phyloP scores from a whole-genome alignment of 2,888 invertebrate species.

The Tricholauxania praeusta region DNA sequence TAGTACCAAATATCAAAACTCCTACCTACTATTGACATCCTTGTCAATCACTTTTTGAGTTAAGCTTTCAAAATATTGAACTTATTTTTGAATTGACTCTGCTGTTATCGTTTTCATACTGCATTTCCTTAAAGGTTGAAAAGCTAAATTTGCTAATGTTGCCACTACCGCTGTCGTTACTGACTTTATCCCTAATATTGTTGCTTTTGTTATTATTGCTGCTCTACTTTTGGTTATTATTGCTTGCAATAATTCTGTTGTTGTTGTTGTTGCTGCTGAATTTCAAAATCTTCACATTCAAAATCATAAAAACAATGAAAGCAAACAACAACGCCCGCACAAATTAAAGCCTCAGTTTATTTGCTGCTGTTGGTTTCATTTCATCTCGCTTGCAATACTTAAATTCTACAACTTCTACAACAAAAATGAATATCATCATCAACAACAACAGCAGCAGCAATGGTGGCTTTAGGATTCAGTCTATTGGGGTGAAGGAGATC shows the following conservation, averaged over 20 bases:
- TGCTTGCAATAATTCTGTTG: background rate
- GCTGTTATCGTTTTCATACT: background rate
- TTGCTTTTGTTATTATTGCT: conserved; percentile 17
- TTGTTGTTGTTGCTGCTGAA: background rate
- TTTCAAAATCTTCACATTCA: conserved; percentile 8
- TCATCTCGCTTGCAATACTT: background rate
- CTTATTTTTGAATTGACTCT: background rate
- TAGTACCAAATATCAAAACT: too few relatives aligned
- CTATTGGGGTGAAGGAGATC: too few relatives aligned
- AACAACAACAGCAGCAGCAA: background rate
- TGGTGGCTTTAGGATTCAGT: too few relatives aligned
- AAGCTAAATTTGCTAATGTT: conserved; percentile 34
- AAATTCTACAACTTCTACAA: background rate
- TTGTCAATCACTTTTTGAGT: too few relatives aligned
- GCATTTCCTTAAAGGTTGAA: conserved; percentile 26
- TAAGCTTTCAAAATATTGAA: too few relatives aligned
- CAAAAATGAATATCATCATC: background rate
- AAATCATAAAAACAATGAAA: background rate
- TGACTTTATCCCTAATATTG: conserved; percentile 9
- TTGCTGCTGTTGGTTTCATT: background rate
- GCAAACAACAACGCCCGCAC: conserved; percentile 33
- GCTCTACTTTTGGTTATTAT: background rate
- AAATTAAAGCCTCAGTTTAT: conserved; percentile 24
- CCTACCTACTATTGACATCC: too few relatives aligned
- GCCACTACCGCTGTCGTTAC: conserved; percentile 5